Percentiles rank a stretch among this genome's conserved stretches.
These are phyloP conservation scores for Drosophila bocqueti DNA, from an alignment of 1,140 invertebrate species.

Conservation along the genomic window DNA sequence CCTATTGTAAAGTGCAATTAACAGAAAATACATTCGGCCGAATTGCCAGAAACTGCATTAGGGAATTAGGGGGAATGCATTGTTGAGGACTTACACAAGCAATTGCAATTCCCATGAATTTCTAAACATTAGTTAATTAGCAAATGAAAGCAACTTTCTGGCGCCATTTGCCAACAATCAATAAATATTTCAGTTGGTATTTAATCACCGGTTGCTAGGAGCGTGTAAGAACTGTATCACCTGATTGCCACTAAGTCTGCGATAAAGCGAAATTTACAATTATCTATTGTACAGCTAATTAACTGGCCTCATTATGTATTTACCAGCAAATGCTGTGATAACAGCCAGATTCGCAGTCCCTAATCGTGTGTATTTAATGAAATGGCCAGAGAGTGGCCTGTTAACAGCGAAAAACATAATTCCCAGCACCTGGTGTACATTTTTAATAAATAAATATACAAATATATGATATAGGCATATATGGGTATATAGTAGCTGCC, in stretches of 20 bases:
- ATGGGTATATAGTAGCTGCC: background rate
- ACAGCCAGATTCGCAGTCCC: constrained; percentile 4
- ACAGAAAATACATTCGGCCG: background rate
- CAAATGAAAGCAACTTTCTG: constrained; percentile 12
- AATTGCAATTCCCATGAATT: constrained; percentile 6
- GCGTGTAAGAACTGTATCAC: constrained; percentile 36
- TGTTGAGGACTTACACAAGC: background rate
- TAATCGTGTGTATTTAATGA: constrained; percentile 1
- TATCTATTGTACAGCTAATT: constrained; percentile 26
- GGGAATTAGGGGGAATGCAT: constrained; percentile 1
- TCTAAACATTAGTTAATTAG: constrained; percentile 3
- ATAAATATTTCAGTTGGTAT: constrained; percentile 19
- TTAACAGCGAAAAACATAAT: constrained; percentile 9
- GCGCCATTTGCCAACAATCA: constrained; percentile 1
- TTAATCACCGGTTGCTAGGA: constrained; percentile 32
- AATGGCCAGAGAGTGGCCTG: background rate
- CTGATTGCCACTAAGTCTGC: constrained; percentile 8
- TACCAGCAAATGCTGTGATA: constrained; percentile 10
- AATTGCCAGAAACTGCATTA: background rate
- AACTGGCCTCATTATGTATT: constrained; percentile 21
- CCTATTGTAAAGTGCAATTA: background rate
- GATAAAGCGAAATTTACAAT: constrained; percentile 23
- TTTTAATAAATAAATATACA: constrained; percentile 3
- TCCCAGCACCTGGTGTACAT: background rate
- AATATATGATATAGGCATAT: background rate